Percentiles rank a stretch among this genome's conserved stretches.
Conservation (phyloP, 2,113 vertebrate genomes). For the Phoxinus phoxinus region DNA sequence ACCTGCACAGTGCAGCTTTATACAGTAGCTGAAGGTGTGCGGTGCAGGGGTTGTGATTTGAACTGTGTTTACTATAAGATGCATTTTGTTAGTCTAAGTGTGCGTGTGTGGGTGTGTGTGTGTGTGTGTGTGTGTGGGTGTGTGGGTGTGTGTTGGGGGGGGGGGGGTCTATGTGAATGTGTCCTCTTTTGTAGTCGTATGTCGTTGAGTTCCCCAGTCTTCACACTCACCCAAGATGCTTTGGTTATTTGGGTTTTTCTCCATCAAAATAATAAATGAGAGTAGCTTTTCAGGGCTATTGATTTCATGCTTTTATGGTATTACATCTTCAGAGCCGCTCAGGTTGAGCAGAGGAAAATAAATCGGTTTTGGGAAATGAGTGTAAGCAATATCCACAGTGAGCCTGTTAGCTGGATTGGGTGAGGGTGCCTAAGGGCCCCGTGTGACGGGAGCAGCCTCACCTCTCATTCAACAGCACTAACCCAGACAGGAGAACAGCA, state of each 20-base stretch:
- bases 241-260: slow-evolving; percentile 63
- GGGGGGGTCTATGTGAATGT: no score
- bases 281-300: slow-evolving; percentile 74
- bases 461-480: slow-evolving; percentile 6
- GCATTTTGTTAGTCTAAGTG: not conserved
- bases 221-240: slow-evolving; percentile 44
- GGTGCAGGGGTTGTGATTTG: not conserved
- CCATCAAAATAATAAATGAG: slow-evolving; percentile 78
- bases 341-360: slow-evolving; percentile 73
- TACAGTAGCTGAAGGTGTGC: not conserved
- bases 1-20: slow-evolving; percentile 39
- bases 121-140: no score
- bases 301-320: slow-evolving; percentile 84
- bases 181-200: not conserved
- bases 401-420: slow-evolving; percentile 66
- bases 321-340: slow-evolving; percentile 78
- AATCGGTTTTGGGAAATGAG: slow-evolving; percentile 76
- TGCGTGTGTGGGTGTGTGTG: not conserved
- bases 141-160: no score
- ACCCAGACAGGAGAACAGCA: not conserved
- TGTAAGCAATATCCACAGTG: slow-evolving; percentile 72
- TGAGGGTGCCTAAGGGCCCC: slow-evolving; percentile 60
- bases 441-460: not conserved
- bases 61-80: not conserved
- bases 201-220: not conserved